Evolutionary conservation across 92 coral and sea anemone species (phyloP), one percentile per base, ranked within the genome.

Genomic region (Virgularia gustaviana): DNA sequence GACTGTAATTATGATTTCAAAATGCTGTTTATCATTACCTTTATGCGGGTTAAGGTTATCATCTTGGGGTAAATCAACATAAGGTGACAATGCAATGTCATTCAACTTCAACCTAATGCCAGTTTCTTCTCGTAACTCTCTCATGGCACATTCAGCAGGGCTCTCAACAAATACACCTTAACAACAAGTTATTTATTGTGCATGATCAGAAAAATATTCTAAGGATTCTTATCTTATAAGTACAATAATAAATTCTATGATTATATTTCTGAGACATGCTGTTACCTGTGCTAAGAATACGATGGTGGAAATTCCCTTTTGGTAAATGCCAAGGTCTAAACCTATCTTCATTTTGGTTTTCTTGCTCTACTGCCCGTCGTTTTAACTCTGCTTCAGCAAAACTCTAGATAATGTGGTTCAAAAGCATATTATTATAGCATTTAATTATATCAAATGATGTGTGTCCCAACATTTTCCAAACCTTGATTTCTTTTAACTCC

Each of bases 121-220:
- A 63, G 96, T 89, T 56, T 94, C 99, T 72, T 94, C 99, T 23
- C 85, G 78, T 56, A 94, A 72, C 67, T 94, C 99, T 38, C 99
- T 73, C 56, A 83, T 96, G 0, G 99, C 99, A 72, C 96, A 90
- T 35, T 94, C 96, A 8, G 81, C 80, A 7, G 99, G 88, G 29
- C 89, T 81, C 76, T 94, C 99, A 66, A 94, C 84, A 43, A 86
- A 91, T 27, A 89, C 83, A 47, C 99, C 99, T 92, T 36, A 37
- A 27, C 36, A 13, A 2, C 6, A 49, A 28, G 11, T 2, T 4
- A 5, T 18, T 3, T 25, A 57, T 25, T 4, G 16, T 36, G 71
- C 9, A 9, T 49, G 62, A 47, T 2, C 4, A 19, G 2, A 4
- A 47, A 25, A 19, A 33, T 27, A 19, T 30, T 25, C 22, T 23